These are phyloP conservation scores for Andrena chrysosceles DNA, from an alignment of 2,888 invertebrate genomes.

Conservation along the genomic window DNA sequence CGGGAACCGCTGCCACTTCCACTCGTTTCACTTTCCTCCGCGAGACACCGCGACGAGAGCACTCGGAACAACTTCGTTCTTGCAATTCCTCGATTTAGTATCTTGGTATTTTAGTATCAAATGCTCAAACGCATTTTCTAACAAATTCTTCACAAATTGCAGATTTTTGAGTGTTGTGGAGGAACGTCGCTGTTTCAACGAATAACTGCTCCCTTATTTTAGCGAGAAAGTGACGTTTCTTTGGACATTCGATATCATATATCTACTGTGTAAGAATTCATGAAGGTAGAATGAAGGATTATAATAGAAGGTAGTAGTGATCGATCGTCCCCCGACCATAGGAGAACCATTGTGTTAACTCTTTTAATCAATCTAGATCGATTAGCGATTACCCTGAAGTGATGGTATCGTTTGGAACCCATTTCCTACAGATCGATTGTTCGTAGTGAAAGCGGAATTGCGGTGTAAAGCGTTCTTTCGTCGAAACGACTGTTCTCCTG, in stretches of 20 bases:
- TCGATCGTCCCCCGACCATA: slow-evolving; percentile 35
- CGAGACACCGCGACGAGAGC: not conserved
- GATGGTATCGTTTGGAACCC: slow-evolving; percentile 38
- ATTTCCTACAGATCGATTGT: slow-evolving; percentile 42
- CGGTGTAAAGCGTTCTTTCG: slow-evolving; percentile 30
- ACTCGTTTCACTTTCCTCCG: slow-evolving; percentile 40
- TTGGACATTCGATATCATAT: too few relatives aligned
- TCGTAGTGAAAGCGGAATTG: slow-evolving; percentile 29
- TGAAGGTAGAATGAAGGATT: not conserved
- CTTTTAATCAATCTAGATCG: slow-evolving; percentile 26
- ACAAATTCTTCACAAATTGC: too few relatives aligned
- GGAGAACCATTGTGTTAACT: not conserved
- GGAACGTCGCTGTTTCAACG: not conserved
- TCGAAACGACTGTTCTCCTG: not conserved
- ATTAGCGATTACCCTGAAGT: slow-evolving; percentile 32
- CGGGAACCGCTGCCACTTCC: slow-evolving; percentile 35
- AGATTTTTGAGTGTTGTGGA: too few relatives aligned
- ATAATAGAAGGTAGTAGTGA: slow-evolving; percentile 24
- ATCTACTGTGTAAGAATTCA: too few relatives aligned
- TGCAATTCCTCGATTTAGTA: slow-evolving; percentile 22
- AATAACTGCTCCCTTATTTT: not conserved
- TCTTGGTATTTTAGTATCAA: slow-evolving; percentile 5
- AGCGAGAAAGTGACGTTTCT: not conserved
- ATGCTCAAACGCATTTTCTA: not conserved
- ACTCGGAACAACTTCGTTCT: not conserved